A percentile compares a stretch with the other conserved stretches of the same genome.
Evolutionary conservation across 2,888 invertebrate species (phyloP).

Genomic region (Drosophila gaucha): DNA sequence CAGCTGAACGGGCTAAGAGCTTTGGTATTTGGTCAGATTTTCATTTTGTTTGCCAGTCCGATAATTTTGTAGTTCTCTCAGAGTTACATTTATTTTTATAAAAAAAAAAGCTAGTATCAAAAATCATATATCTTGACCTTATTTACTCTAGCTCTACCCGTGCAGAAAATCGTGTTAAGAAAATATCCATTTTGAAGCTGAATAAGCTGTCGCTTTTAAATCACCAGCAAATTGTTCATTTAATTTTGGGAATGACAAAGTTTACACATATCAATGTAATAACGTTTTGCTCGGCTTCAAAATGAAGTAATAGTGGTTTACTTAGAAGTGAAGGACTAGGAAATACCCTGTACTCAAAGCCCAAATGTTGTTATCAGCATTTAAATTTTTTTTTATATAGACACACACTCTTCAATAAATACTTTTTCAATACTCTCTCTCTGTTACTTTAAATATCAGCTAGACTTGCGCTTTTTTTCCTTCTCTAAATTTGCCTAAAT

Average conservation of each 20-base stretch:
- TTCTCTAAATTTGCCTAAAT: too few species aligned
- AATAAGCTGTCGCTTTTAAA: constrained; percentile 2
- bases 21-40: background rate
- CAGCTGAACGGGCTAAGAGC: background rate
- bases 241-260: constrained; percentile 52
- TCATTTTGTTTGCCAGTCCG: background rate
- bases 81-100: background rate
- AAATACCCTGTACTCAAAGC: background rate
- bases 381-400: background rate
- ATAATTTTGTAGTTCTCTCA: background rate
- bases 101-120: too few species aligned
- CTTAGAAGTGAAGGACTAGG: background rate
- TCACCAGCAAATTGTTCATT: constrained; percentile 39
- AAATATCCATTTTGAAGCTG: background rate
- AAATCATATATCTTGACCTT: too few species aligned
- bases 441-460: too few species aligned
- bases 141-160: too few species aligned
- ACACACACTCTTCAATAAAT: too few species aligned
- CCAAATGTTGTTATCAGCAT: too few species aligned
- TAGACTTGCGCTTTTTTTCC: too few species aligned
- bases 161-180: background rate
- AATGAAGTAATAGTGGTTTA: background rate
- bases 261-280: constrained; percentile 42
- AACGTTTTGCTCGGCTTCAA: constrained; percentile 35
- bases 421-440: too few species aligned